Evolutionary conservation across 2,113 vertebrate species (phyloP), one percentile per base, ranked within the genome.

Genomic region (Zosterops borbonicus): DNA sequence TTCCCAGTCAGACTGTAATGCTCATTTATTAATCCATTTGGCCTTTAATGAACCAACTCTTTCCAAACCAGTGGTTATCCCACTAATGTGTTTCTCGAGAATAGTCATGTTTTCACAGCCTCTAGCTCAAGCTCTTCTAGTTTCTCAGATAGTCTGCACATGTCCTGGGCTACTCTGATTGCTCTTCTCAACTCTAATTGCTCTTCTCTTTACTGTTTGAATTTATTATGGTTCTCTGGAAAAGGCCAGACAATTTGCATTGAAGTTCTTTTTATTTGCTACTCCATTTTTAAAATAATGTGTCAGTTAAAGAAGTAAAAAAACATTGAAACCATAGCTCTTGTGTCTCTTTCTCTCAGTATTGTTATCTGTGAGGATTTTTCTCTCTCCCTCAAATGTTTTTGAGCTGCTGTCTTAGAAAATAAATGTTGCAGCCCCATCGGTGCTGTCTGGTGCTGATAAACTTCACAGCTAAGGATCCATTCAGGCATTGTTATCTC

Each of bases 281-380:
- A 68, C 37, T 88, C 28, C 35, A 7, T 83, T 96, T 95, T 91
- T 42, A 82, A 90, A 96, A 84, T 17, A 59, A 29, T 41, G 8
- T 60, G 20, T 97, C 95, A 97, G 37, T 98, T 97, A 85, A 98
- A 98, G 71, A 98, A 98, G 97, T 98, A 98, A 97, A 98, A 98
- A 97, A 60, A 91, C 96, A 95, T 98, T 97, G 44, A 98, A 96
- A 44, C 98, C 97, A 77, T 90, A 98, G 95, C 98, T 98, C 39
- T 94, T 87, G 33, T 98, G 98, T 90, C 92, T 98, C 90, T 80
- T 98, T 42, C 98, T 98, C 10, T 87, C 91, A 81, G 69, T 63
- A 18, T 92, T 65, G 24, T 98, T 98, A 69, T 98, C 97, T 70
- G 96, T 97, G 88, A 98, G 97, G 92, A 99, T 96, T 67, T 74